Conservation (phyloP, 2,888 invertebrate genomes). For the Cataglyphis cursor region DNA sequence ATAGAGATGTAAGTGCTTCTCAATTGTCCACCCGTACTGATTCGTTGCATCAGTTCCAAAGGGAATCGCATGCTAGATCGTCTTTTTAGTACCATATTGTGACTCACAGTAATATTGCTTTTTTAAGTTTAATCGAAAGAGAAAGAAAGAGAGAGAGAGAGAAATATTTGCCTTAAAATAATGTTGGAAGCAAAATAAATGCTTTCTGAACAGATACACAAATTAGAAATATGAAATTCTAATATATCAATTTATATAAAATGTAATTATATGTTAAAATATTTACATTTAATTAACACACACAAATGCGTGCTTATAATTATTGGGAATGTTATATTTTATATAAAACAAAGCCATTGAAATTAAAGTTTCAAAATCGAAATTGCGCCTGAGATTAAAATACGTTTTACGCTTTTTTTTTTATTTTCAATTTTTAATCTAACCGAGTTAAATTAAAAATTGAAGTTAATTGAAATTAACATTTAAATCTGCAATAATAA, state of each 20-base stretch:
- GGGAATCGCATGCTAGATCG: conserved; percentile 36
- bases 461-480: conserved; percentile 42
- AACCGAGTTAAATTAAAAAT: no score
- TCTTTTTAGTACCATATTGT: conserved; percentile 32
- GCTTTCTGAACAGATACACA: not conserved
- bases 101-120: conserved; percentile 7
- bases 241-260: not conserved
- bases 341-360: conserved; percentile 13
- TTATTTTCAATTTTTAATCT: not conserved
- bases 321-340: conserved; percentile 4
- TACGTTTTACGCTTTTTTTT: not conserved
- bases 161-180: not conserved
- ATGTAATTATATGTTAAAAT: conserved; percentile 3
- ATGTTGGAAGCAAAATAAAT: not conserved
- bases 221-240: conserved; percentile 12
- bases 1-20: conserved; percentile 26
- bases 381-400: not conserved
- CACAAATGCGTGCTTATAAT: not conserved
- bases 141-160: no score
- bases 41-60: conserved; percentile 42
- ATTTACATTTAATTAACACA: conserved; percentile 15
- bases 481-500: not conserved
- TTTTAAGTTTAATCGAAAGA: conserved; percentile 23
- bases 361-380: conserved; percentile 1
- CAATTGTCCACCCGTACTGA: conserved; percentile 34